Percentiles rank a stretch among this genome's conserved stretches.
Evolutionary conservation across 2,888 invertebrate genomes (phyloP).

Genomic region (Amphipoea lucens): DNA sequence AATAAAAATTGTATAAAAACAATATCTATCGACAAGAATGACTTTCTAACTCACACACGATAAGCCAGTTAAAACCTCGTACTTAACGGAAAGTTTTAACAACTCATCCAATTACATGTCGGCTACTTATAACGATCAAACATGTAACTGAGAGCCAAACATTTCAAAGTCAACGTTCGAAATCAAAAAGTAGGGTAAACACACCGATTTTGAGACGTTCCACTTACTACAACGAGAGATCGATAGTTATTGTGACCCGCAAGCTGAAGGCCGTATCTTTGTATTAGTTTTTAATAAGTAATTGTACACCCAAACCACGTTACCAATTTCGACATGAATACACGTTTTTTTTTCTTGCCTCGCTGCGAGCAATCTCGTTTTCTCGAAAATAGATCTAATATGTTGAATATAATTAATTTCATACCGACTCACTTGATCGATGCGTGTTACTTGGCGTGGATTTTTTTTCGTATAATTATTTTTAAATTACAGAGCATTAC

Average conservation of each 20-base stretch:
- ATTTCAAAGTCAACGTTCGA: slow-evolving; percentile 63
- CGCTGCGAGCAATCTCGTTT: slow-evolving; percentile 87
- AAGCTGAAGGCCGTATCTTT: slow-evolving; percentile 80
- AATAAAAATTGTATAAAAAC: background rate
- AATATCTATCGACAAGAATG: background rate
- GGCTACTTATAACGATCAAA: slow-evolving; percentile 48
- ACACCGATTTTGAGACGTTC: slow-evolving; percentile 71
- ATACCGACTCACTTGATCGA: slow-evolving; percentile 86
- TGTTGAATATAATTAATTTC: slow-evolving; percentile 89
- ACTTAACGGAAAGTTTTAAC: slow-evolving; percentile 60
- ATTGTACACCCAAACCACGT: slow-evolving; percentile 86
- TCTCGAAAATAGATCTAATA: slow-evolving; percentile 89
- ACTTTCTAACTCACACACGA: slow-evolving; percentile 38
- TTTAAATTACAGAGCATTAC: slow-evolving; percentile 88
- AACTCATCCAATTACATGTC: slow-evolving; percentile 60
- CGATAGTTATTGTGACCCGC: slow-evolving; percentile 72
- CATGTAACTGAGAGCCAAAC: slow-evolving; percentile 54
- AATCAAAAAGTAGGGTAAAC: slow-evolving; percentile 74
- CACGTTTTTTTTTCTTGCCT: slow-evolving; percentile 83
- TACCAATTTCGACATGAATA: slow-evolving; percentile 88
- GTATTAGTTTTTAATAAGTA: slow-evolving; percentile 88
- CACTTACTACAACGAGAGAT: slow-evolving; percentile 71
- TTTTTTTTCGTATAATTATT: slow-evolving; percentile 85
- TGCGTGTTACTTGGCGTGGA: slow-evolving; percentile 83
- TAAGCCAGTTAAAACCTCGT: slow-evolving; percentile 19